Base-by-base conservation (phyloP, 2,113 vertebrate species). In the Platysternon megacephalum region DNA sequence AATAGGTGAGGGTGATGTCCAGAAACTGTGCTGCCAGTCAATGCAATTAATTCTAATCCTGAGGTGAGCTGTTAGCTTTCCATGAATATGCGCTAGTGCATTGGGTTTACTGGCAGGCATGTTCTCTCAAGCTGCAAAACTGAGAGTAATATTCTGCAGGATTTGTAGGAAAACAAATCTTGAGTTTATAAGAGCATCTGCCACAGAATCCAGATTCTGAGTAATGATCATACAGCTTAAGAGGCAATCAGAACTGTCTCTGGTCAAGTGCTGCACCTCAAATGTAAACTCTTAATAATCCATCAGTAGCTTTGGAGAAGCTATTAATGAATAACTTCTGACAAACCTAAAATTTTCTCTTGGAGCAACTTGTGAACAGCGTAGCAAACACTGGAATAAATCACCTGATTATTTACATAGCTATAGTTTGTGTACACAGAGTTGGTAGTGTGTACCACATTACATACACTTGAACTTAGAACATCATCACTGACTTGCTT, bases 1-100 rank as follows among this genome's bases (percentile, higher is more conserved):
- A 76, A 98, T 99, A 98, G 99, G 99, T 99, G 98, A 94, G 97
- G 74, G 42, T 6, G 85, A 61, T 52, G 79, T 48, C 68, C 55
- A 52, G 12, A 82, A 83, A 44, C 9, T 0, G 26, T 78, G 84
- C 85, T 55, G 65, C 19, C n/a, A 39, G 65, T 12, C 74, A 28
- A 8, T 44, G 44, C 13, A 14, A 26, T 78, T 28, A 4, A 28
- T 14, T 28, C 13, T 44, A 46, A 78, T 8, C 42, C 46, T 4
- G 74, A 39, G 11, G 39, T 14, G 39, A 14, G 74, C 24, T 46
- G 39, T 78, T 76, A 4, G 6, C 74, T 76, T 78, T 78, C 42
- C 42, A 46, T 26, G 42, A 76, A 26, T 24, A 6, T 76, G 39
- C n/a, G 2, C 39, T 12, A 28, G 42, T 46, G 74, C 42, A 11